phyloP scores from a whole-genome alignment of 2,113 vertebrate genomes.

The Scolopax mira region DNA sequence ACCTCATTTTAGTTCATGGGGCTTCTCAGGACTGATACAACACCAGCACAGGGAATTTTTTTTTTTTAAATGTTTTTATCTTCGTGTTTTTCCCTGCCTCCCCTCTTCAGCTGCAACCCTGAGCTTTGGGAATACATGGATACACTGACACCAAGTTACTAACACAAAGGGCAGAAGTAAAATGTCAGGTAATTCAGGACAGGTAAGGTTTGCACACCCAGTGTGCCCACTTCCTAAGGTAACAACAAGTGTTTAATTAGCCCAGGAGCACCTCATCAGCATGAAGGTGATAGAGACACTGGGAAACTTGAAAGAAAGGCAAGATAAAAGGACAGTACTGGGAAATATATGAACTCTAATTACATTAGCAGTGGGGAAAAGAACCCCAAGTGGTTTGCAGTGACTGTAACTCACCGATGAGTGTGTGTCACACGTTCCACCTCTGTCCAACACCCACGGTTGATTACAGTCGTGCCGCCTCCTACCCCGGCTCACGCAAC shows the following conservation, averaged over 20 bases:
- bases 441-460: neutral
- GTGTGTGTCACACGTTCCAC: neutral
- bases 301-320: slow-evolving; percentile 16
- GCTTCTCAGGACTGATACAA: slow-evolving; percentile 40
- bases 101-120: neutral
- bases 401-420: neutral
- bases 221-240: neutral
- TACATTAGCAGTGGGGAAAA: neutral
- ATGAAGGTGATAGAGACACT: neutral
- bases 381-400: neutral
- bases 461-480: neutral
- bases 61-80: slow-evolving; percentile 7
- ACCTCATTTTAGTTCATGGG: slow-evolving; percentile 37
- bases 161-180: neutral
- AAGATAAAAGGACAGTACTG: slow-evolving; percentile 28
- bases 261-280: neutral
- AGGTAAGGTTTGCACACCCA: neutral
- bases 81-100: neutral
- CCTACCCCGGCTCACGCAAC: neutral
- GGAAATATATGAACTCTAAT: neutral
- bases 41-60: neutral
- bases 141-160: neutral
- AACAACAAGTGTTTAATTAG: neutral
- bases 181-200: neutral
- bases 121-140: neutral